These are phyloP conservation scores for Atopsyche davidsoni DNA, from an alignment of 1,140 invertebrate species.

Conservation along the genomic window DNA sequence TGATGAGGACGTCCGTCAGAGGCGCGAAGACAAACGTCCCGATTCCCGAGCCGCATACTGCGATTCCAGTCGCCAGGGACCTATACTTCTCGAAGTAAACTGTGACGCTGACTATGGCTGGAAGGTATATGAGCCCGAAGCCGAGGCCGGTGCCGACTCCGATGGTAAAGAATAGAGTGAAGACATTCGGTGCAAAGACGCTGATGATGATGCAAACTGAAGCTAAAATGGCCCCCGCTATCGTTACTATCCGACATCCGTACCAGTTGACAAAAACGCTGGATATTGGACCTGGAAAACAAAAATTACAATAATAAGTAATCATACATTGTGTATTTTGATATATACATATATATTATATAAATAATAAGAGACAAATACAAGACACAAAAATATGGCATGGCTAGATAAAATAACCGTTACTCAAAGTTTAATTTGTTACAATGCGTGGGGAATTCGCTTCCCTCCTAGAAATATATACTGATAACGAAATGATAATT, in stretches of 20 bases:
- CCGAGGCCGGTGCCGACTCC: constrained; percentile 86
- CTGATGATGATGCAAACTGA: constrained; percentile 68
- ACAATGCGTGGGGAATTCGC: too few relatives aligned
- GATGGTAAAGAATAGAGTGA: constrained; percentile 80
- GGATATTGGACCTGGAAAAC: constrained; percentile 77
- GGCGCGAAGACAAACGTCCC: constrained; percentile 82
- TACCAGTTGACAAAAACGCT: constrained; percentile 89
- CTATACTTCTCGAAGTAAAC: constrained; percentile 89
- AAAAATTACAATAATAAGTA: too few relatives aligned
- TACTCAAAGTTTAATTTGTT: too few relatives aligned
- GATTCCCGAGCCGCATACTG: constrained; percentile 88
- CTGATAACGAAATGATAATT: too few relatives aligned
- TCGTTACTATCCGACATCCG: constrained; percentile 84
- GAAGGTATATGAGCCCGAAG: constrained; percentile 90
- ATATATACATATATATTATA: constrained; percentile 1
- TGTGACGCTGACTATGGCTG: constrained; percentile 91
- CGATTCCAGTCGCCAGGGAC: constrained; percentile 85
- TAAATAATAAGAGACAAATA: not conserved
- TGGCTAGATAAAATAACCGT: not conserved
- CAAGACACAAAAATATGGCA: not conserved
- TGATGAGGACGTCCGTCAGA: constrained; percentile 61
- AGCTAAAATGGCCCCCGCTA: constrained; percentile 77
- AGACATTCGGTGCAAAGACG: constrained; percentile 67
- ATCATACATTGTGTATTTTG: not conserved
- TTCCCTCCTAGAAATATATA: too few relatives aligned